A percentile compares a stretch with the other conserved stretches of the same genome.
These are phyloP conservation scores for Drosophila crucigera DNA, from an alignment of 2,888 invertebrate genomes.

Conservation along the genomic window DNA sequence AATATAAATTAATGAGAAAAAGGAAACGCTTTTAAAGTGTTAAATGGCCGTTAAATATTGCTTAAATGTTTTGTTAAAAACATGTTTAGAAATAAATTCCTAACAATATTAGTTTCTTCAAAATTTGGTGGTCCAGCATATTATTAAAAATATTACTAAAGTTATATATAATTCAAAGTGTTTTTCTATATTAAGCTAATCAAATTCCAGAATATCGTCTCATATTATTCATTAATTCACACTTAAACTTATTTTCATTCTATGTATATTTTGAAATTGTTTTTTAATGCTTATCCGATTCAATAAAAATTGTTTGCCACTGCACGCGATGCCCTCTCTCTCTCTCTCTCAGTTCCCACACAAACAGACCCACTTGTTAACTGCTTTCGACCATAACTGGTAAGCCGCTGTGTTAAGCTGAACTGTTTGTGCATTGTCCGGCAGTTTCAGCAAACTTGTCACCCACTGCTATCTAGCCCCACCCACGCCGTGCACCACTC, in stretches of 20 bases:
- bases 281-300: neutral
- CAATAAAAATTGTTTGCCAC: slow-evolving; percentile 9
- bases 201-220: neutral
- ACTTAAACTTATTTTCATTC: neutral
- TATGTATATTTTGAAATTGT: neutral
- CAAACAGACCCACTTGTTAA: slow-evolving; percentile 7
- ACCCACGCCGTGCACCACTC: neutral
- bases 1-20: neutral
- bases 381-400: slow-evolving; percentile 11
- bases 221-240: neutral
- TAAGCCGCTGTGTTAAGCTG: slow-evolving; percentile 22
- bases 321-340: neutral
- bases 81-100: fast-evolving
- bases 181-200: neutral
- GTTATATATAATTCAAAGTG: neutral
- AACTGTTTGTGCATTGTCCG: slow-evolving; percentile 45
- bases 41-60: neutral
- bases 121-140: neutral
- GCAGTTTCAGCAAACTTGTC: slow-evolving; percentile 44
- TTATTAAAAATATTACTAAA: neutral
- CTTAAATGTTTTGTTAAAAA: neutral
- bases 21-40: neutral
- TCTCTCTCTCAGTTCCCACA: too few relatives aligned
- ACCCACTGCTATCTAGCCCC: slow-evolving; percentile 5
- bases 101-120: neutral